phyloP scores from a whole-genome alignment of 2,888 invertebrate genomes.

The Epistrophella euchroma region DNA sequence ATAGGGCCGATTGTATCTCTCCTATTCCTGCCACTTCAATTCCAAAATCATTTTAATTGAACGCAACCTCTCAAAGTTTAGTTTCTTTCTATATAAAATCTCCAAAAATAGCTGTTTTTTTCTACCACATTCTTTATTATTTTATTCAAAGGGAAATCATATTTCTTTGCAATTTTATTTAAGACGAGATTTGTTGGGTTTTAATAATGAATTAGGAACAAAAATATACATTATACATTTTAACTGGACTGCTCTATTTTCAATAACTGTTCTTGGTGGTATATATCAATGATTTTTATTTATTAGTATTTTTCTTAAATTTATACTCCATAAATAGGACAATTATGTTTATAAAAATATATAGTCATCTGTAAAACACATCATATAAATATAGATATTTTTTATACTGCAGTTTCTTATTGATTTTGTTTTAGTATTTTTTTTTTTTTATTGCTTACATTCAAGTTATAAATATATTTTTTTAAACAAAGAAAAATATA shows the following conservation, averaged over 20 bases:
- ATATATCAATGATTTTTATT: conserved; percentile 57
- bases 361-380: conserved; percentile 69
- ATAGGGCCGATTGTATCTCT: too few relatives aligned
- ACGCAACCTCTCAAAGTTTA: neutral
- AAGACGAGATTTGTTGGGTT: conserved; percentile 40
- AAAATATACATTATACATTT: conserved; percentile 57
- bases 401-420: conserved; percentile 49
- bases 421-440: conserved; percentile 65
- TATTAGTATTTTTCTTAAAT: conserved; percentile 49
- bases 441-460: conserved; percentile 44
- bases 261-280: conserved; percentile 43
- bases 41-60: neutral
- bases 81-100: conserved; percentile 24
- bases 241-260: conserved; percentile 47
- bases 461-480: conserved; percentile 59
- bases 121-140: conserved; percentile 8
- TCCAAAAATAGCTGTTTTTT: conserved; percentile 36
- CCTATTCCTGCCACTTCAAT: neutral
- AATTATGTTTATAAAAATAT: conserved; percentile 64
- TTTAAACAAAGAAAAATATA: conserved; percentile 7
- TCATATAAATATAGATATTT: conserved; percentile 62
- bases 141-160: conserved; percentile 61
- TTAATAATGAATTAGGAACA: conserved; percentile 61
- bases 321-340: conserved; percentile 52
- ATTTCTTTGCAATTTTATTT: conserved; percentile 36